These are phyloP conservation scores for Boleophthalmus pectinirostris DNA, from an alignment of 2,113 vertebrate species.

Conservation along the genomic window DNA sequence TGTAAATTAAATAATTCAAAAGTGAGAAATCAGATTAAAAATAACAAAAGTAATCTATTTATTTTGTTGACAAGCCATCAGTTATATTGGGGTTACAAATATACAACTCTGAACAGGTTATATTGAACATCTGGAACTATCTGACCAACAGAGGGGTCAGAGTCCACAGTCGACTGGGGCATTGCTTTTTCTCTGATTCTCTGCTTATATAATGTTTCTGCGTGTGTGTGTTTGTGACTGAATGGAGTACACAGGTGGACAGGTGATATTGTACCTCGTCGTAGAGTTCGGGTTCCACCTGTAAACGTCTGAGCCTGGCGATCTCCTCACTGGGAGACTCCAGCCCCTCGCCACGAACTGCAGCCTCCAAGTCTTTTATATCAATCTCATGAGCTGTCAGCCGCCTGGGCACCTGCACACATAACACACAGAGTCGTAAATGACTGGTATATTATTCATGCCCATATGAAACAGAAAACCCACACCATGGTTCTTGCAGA, in stretches of 20 bases:
- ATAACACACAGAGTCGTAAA: constrained; percentile 9
- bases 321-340: constrained; percentile 94
- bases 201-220: background rate
- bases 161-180: background rate
- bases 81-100: background rate
- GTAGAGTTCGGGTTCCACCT: constrained; percentile 84
- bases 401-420: constrained; percentile 84
- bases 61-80: no score
- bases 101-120: background rate
- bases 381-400: constrained; percentile 94
- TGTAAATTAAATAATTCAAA: background rate
- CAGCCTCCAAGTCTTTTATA: constrained; percentile 91
- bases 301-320: constrained; percentile 86
- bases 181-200: background rate
- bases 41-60: no score
- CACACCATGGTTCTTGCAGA: no score
- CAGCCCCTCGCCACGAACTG: constrained; percentile 81
- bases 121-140: background rate
- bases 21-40: background rate
- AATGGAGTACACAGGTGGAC: background rate
- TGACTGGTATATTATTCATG: background rate
- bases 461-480: no score
- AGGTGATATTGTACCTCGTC: constrained; percentile 58
- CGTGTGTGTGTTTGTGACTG: background rate
- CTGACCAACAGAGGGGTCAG: background rate